Percentiles rank a stretch among this genome's conserved stretches.
These are phyloP conservation scores for Hybognathus amarus DNA, from an alignment of 2,797 vertebrate species.

Conservation along the genomic window DNA sequence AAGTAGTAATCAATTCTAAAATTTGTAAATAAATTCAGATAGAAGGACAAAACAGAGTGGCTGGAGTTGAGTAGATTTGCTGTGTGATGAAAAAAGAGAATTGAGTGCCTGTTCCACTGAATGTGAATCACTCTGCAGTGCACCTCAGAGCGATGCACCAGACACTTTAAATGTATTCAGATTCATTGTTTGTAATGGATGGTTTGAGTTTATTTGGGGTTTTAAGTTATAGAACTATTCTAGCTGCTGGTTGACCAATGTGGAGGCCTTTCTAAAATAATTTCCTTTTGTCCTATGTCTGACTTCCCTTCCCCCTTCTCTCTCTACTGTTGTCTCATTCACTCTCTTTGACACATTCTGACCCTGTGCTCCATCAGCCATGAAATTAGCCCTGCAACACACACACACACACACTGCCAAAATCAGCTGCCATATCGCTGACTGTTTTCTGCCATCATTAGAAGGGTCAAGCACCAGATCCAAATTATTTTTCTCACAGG, in stretches of 20 bases:
- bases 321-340: slow-evolving; percentile 29
- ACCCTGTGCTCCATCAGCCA: slow-evolving; percentile 54
- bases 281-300: slow-evolving; percentile 29
- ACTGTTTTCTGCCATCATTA: slow-evolving; percentile 34
- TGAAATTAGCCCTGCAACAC: slow-evolving; percentile 49
- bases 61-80: slow-evolving; percentile 4
- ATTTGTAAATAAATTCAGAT: neutral
- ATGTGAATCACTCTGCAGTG: neutral
- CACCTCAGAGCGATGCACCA: neutral
- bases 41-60: neutral
- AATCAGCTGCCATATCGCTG: slow-evolving; percentile 41
- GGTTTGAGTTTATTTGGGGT: neutral
- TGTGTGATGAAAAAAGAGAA: neutral
- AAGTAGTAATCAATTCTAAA: neutral
- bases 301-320: slow-evolving; percentile 10
- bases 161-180: neutral
- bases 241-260: neutral
- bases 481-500: neutral
- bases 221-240: neutral
- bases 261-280: neutral
- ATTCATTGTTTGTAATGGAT: neutral
- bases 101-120: neutral
- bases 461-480: slow-evolving; percentile 35
- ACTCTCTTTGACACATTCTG: slow-evolving; percentile 44
- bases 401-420: slow-evolving; percentile 32